A percentile compares a stretch with the other conserved stretches of the same genome.
Conservation (phyloP, 2,888 invertebrate species). For the Holacanthella duospinosa region DNA sequence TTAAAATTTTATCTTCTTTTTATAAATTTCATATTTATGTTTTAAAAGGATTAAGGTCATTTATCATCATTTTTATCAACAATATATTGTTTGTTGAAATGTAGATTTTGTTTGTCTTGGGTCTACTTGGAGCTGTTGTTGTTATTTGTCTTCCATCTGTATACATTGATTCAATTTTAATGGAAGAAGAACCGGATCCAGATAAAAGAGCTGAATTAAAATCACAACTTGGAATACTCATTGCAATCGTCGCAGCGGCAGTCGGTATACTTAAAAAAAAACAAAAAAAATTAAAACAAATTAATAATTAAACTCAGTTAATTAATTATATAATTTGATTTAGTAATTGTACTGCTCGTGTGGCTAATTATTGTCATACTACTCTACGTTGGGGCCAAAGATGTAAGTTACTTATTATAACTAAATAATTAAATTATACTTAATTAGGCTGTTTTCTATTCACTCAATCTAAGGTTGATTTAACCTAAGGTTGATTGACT, state of each 20-base stretch:
- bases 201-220: neutral
- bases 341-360: constrained; percentile 2
- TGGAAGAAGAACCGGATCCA: neutral
- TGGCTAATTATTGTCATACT: neutral
- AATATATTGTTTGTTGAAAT: neutral
- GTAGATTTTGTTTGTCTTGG: neutral
- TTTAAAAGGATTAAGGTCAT: too few species aligned
- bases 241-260: neutral
- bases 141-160: constrained; percentile 1
- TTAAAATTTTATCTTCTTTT: too few species aligned
- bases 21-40: too few species aligned
- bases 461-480: too few species aligned
- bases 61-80: too few species aligned
- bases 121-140: neutral
- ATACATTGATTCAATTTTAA: neutral
- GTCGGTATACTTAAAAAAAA: neutral
- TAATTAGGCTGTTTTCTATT: too few species aligned
- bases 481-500: too few species aligned
- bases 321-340: neutral
- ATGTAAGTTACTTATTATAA: neutral
- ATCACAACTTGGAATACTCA: neutral
- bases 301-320: neutral
- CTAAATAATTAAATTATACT: too few species aligned
- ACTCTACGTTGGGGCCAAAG: constrained; percentile 2
- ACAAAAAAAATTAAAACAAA: too few species aligned